These are phyloP conservation scores for Microplitis mediator DNA, from an alignment of 1,140 invertebrate genomes.

Conservation along the genomic window DNA sequence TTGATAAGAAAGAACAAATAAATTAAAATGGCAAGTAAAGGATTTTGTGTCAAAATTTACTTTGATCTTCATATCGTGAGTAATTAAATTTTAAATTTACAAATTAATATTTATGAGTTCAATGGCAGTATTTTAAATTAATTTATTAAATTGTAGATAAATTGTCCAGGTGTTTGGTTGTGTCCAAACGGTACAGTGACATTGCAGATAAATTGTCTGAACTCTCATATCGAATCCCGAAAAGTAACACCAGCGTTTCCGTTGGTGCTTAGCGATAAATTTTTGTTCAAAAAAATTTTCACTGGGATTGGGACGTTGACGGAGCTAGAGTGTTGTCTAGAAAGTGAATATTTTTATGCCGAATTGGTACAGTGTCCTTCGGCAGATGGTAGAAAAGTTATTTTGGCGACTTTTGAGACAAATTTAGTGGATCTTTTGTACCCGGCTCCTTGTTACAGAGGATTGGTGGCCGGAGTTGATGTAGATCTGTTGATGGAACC, in stretches of 20 bases:
- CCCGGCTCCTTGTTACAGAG: constrained; percentile 61
- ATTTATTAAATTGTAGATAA: constrained; percentile 61
- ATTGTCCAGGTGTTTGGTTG: constrained; percentile 76
- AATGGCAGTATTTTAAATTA: too few species aligned
- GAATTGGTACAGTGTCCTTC: constrained; percentile 70
- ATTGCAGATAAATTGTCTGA: constrained; percentile 67
- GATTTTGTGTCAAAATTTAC: constrained; percentile 55
- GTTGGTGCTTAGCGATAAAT: constrained; percentile 68
- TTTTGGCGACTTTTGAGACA: constrained; percentile 69
- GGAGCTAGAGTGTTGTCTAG: constrained; percentile 57
- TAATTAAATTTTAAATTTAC: constrained; percentile 17
- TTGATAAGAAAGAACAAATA: constrained; percentile 4
- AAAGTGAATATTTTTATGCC: constrained; percentile 66
- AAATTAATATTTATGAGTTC: too few species aligned
- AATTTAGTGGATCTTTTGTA: constrained; percentile 69
- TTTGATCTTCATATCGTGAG: constrained; percentile 58
- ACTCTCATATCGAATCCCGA: constrained; percentile 66
- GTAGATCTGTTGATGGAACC: constrained; percentile 73
- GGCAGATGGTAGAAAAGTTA: constrained; percentile 53
- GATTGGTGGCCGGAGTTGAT: constrained; percentile 61
- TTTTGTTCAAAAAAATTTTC: constrained; percentile 70
- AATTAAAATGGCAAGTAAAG: constrained; percentile 50
- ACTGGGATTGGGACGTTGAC: constrained; percentile 59
- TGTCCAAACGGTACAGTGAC: constrained; percentile 74
- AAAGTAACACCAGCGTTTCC: constrained; percentile 68